Conservation (phyloP, 2,888 invertebrate genomes). For the Cancer borealis region DNA sequence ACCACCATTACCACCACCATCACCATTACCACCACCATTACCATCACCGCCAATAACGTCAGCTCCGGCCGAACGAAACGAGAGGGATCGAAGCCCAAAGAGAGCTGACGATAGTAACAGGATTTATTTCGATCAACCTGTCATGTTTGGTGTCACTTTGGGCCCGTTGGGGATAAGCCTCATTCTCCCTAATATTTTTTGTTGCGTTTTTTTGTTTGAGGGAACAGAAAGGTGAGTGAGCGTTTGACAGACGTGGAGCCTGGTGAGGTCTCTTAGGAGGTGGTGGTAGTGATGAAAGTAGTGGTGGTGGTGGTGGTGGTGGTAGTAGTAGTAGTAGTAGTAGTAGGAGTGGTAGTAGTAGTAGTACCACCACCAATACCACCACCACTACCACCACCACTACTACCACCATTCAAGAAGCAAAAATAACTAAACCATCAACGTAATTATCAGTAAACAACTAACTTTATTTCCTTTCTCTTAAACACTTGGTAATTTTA, state of each 20-base stretch:
- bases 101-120: constrained; percentile 21
- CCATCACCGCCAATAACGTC: not conserved
- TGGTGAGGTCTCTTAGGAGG: not conserved
- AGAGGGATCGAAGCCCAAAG: not conserved
- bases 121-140: constrained; percentile 15
- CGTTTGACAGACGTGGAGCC: not conserved
- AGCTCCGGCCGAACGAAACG: not conserved
- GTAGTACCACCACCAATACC: not conserved
- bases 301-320: not conserved
- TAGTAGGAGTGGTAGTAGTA: not conserved
- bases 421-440: not conserved
- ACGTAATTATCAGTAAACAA: not conserved
- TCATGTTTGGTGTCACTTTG: constrained; percentile 35
- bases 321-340: not conserved
- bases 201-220: not conserved
- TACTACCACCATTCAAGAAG: not conserved
- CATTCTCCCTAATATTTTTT: constrained; percentile 23
- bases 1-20: not conserved
- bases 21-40: not conserved
- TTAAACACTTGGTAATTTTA: not conserved
- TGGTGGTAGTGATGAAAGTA: not conserved
- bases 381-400: not conserved
- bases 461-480: not conserved
- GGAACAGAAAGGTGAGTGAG: not conserved
- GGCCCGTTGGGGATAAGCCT: not conserved